Evolutionary conservation across 2,888 invertebrate genomes (phyloP).

Genomic region (Monopis laevigella): DNA sequence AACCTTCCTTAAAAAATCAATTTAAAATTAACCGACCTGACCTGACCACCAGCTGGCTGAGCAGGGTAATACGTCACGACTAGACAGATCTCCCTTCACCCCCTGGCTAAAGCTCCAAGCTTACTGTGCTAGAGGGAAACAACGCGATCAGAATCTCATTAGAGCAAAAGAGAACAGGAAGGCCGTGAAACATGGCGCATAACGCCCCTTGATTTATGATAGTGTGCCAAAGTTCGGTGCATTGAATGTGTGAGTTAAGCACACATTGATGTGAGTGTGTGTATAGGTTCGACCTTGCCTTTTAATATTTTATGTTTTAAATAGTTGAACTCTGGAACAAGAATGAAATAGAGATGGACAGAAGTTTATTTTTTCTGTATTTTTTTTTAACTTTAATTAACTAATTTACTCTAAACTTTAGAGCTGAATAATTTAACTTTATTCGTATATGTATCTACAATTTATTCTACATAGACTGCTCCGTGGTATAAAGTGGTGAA

Average conservation of each 20-base stretch:
- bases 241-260: slow-evolving; percentile 54
- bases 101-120: slow-evolving; percentile 43
- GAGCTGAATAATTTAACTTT: too few relatives aligned
- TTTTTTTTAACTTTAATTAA: too few relatives aligned
- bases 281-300: slow-evolving; percentile 13
- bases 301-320: too few relatives aligned
- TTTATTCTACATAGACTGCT: too few relatives aligned
- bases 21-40: slow-evolving; percentile 26
- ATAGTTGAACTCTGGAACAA: too few relatives aligned
- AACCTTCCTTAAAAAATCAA: neutral
- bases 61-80: slow-evolving; percentile 63
- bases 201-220: slow-evolving; percentile 68
- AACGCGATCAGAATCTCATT: slow-evolving; percentile 34
- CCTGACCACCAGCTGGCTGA: slow-evolving; percentile 54
- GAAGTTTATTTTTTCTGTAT: too few relatives aligned
- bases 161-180: slow-evolving; percentile 48
- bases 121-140: slow-evolving; percentile 43
- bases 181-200: slow-evolving; percentile 67
- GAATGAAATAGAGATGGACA: too few relatives aligned
- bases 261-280: slow-evolving; percentile 20
- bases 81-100: slow-evolving; percentile 58
- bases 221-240: slow-evolving; percentile 59
- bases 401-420: too few relatives aligned
- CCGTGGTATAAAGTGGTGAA: too few relatives aligned
- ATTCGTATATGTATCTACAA: too few relatives aligned